phyloP scores from a whole-genome alignment of 2,797 vertebrate species.

The Anniella stebbinsi region DNA sequence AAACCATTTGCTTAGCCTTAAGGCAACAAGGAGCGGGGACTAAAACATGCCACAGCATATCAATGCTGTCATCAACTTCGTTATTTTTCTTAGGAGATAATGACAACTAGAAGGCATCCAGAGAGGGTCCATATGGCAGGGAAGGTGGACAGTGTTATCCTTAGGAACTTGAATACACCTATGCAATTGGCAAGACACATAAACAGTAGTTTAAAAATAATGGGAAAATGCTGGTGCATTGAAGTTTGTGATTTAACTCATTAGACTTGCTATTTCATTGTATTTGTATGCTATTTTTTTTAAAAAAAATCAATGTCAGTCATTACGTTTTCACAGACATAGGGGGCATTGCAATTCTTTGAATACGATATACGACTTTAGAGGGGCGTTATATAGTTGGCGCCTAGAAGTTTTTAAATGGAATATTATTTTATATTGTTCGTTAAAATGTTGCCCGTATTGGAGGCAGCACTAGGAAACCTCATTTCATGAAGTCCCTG shows the following conservation, averaged over 20 bases:
- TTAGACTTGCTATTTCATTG: neutral
- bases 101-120: conserved; percentile 5
- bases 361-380: neutral
- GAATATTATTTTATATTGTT: neutral
- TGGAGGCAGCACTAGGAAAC: neutral
- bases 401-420: neutral
- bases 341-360: neutral
- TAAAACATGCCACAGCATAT: conserved; percentile 17
- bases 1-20: conserved; percentile 29
- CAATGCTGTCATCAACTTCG: conserved; percentile 36
- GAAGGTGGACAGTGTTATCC: conserved; percentile 30
- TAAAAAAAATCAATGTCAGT: neutral
- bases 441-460: neutral
- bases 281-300: neutral
- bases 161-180: neutral
- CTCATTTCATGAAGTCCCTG: neutral
- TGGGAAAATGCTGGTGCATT: neutral
- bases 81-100: conserved; percentile 40
- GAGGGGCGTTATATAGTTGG: neutral
- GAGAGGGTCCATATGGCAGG: neutral
- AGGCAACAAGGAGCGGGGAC: conserved; percentile 15
- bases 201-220: neutral
- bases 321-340: neutral
- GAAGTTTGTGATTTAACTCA: neutral
- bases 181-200: conserved; percentile 10